These are phyloP conservation scores for Mythimna vitellina DNA, from an alignment of 2,888 invertebrate genomes.

Conservation along the genomic window DNA sequence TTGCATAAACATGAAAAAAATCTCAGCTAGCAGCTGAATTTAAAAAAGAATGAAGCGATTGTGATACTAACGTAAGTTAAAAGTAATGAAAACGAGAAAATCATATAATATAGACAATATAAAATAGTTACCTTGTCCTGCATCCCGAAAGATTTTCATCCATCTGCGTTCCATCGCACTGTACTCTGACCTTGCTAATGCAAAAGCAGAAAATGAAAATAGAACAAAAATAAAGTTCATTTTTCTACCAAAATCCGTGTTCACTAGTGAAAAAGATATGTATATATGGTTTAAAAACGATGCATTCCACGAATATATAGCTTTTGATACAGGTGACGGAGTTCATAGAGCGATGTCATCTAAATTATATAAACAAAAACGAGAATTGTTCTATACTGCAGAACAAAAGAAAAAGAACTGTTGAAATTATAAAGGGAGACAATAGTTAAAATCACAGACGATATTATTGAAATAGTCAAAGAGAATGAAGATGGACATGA, in stretches of 20 bases:
- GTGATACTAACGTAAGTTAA: not conserved
- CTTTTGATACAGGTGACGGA: not conserved
- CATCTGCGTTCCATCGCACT: not conserved
- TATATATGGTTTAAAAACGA: not conserved
- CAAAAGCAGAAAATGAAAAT: conserved; percentile 1
- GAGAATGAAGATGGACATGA: too few relatives aligned
- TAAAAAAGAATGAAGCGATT: too few relatives aligned
- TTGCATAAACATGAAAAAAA: not conserved
- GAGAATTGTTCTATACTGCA: conserved; percentile 15
- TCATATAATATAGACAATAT: not conserved
- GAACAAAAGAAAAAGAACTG: not conserved
- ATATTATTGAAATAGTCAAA: conserved; percentile 1
- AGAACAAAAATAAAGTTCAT: conserved; percentile 14
- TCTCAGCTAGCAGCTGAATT: too few relatives aligned
- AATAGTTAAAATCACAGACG: conserved; percentile 6
- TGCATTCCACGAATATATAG: conserved; percentile 24
- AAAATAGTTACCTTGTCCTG: not conserved
- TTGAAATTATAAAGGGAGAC: conserved; percentile 1
- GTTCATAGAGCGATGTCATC: not conserved
- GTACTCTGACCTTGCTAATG: not conserved
- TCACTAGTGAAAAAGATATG: not conserved
- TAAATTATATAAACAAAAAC: conserved; percentile 13
- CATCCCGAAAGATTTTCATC: not conserved
- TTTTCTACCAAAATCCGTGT: not conserved
- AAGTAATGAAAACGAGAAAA: not conserved